Evolutionary conservation across 2,113 vertebrate genomes (phyloP).

Genomic region (Amphiprion percula): DNA sequence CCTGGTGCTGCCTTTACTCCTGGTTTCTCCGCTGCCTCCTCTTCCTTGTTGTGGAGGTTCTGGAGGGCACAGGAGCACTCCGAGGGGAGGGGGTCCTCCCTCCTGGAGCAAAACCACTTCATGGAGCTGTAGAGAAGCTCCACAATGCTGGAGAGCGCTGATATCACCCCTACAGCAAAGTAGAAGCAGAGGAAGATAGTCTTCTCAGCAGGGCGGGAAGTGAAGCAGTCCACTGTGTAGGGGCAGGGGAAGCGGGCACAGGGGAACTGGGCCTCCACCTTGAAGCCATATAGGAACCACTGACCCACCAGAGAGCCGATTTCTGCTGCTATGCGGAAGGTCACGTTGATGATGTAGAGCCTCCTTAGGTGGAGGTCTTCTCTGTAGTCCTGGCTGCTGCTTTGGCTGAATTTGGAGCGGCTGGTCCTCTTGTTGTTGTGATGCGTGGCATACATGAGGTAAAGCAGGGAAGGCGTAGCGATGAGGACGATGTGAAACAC

Average conservation of each 20-base stretch:
- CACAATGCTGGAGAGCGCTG: constrained; percentile 85
- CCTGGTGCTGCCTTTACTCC: rapidly evolving
- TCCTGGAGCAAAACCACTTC: constrained; percentile 79
- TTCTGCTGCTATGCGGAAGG: constrained; percentile 88
- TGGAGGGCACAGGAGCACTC: not conserved
- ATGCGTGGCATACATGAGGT: constrained; percentile 90
- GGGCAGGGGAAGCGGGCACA: constrained; percentile 90
- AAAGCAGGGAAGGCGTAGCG: constrained; percentile 90
- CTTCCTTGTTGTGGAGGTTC: constrained; percentile 23
- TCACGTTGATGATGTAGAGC: constrained; percentile 88
- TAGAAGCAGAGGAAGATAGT: constrained; percentile 94
- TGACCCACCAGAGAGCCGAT: constrained; percentile 89
- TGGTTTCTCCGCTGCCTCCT: not conserved
- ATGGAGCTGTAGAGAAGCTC: constrained; percentile 87
- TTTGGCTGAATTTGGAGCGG: not conserved
- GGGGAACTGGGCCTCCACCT: constrained; percentile 88
- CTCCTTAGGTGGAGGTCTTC: constrained; percentile 30
- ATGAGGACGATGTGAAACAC: constrained; percentile 95
- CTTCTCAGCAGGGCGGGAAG: constrained; percentile 93
- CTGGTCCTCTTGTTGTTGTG: constrained; percentile 81
- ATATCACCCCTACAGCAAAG: constrained; percentile 89
- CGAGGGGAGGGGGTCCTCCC: rapidly evolving
- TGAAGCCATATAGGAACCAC: constrained; percentile 90
- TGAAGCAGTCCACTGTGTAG: constrained; percentile 93
- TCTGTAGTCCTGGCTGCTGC: rapidly evolving